phyloP scores from a whole-genome alignment of 2,888 invertebrate genomes.

The Nomada lathburiana region DNA sequence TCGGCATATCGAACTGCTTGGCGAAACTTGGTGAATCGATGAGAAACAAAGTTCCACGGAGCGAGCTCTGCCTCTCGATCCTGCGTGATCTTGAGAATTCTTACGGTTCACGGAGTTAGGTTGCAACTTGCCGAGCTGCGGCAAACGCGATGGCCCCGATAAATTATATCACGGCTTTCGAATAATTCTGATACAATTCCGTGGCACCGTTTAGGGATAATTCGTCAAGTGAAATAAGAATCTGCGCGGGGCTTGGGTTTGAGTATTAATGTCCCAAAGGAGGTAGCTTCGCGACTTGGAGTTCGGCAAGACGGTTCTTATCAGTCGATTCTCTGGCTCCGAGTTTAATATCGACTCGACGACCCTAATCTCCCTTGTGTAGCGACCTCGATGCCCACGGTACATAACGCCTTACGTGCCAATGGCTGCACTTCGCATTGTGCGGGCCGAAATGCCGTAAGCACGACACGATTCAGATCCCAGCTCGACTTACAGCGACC shows the following conservation, averaged over 20 bases:
- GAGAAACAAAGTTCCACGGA: conserved; percentile 36
- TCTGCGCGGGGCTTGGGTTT: too few species aligned
- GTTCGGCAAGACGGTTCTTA: not conserved
- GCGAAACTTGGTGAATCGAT: conserved; percentile 54
- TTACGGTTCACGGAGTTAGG: not conserved
- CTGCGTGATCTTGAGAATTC: conserved; percentile 15
- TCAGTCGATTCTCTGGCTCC: conserved; percentile 3
- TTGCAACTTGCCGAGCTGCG: not conserved
- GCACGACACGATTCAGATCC: conserved; percentile 62
- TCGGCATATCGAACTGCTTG: conserved; percentile 52
- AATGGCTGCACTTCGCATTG: conserved; percentile 48
- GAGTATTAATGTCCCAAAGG: too few species aligned
- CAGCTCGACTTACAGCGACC: conserved; percentile 6
- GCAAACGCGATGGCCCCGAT: not conserved
- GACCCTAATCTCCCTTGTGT: conserved; percentile 57
- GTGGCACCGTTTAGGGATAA: not conserved
- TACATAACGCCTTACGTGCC: conserved; percentile 52
- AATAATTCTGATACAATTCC: too few species aligned
- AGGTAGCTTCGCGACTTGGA: not conserved
- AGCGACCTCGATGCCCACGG: conserved; percentile 34
- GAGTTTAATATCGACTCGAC: conserved; percentile 43
- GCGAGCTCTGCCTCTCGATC: not conserved
- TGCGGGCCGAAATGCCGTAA: conserved; percentile 47
- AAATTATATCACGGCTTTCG: not conserved
- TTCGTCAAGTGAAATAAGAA: too few species aligned